These are phyloP conservation scores for Ypsolopha scabrella DNA, from an alignment of 2,888 invertebrate genomes.

Conservation along the genomic window DNA sequence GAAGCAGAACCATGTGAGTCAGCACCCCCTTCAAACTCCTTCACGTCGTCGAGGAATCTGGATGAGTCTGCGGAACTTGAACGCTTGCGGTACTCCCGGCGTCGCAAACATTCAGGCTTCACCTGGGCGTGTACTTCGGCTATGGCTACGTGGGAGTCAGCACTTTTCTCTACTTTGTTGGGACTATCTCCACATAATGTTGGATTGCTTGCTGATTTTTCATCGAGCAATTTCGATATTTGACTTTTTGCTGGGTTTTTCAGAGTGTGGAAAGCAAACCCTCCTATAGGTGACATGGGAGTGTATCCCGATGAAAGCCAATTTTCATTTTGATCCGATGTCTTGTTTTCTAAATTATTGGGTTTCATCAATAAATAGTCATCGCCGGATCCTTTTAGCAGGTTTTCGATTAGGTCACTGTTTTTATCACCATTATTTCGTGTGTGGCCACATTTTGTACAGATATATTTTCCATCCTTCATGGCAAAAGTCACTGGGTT, in stretches of 20 bases:
- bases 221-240: conserved; percentile 32
- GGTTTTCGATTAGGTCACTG: not conserved
- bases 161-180: not conserved
- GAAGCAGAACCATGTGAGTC: conserved; percentile 41
- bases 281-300: conserved; percentile 77
- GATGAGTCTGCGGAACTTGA: conserved; percentile 83
- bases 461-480: conserved; percentile 39
- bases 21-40: conserved; percentile 65
- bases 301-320: conserved; percentile 69
- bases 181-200: conserved; percentile 56
- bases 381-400: conserved; percentile 26
- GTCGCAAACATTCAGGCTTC: too few relatives aligned
- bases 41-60: conserved; percentile 73
- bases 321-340: conserved; percentile 11
- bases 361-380: conserved; percentile 81
- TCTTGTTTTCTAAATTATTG: conserved; percentile 22
- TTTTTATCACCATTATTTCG: conserved; percentile 14
- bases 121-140: conserved; percentile 14
- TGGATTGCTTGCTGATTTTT: conserved; percentile 79
- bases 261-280: too few relatives aligned
- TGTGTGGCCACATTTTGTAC: conserved; percentile 74
- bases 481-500: conserved; percentile 27
- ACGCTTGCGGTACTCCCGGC: conserved; percentile 50
- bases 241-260: too few relatives aligned
- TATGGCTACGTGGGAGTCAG: conserved; percentile 1